Conservation (phyloP, 2,797 vertebrate species). For the Sphenopsis melanotis region DNA sequence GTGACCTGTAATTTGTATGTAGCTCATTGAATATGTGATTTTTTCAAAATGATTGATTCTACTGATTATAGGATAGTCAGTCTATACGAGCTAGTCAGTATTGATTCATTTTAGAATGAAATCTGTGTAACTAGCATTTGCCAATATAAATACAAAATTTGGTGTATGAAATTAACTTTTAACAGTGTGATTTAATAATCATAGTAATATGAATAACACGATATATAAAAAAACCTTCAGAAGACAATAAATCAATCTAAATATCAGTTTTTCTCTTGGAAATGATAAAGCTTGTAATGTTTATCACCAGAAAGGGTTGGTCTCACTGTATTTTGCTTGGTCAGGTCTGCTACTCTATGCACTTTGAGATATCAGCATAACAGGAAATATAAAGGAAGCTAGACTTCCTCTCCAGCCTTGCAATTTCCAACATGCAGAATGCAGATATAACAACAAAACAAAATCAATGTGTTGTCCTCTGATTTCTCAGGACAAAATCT, state of each 20-base stretch:
- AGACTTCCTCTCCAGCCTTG: slow-evolving; percentile 7
- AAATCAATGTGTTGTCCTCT: neutral
- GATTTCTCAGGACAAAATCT: neutral
- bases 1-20: neutral
- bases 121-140: neutral
- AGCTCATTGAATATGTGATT: neutral
- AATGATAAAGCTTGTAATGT: neutral
- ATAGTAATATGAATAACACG: neutral
- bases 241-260: neutral
- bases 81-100: neutral
- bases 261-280: neutral
- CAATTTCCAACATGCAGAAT: neutral
- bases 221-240: neutral
- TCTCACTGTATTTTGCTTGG: neutral
- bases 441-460: neutral
- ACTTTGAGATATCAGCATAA: neutral
- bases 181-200: neutral
- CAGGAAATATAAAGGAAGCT: slow-evolving; percentile 32
- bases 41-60: neutral
- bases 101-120: neutral
- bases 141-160: neutral
- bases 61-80: neutral
- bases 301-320: neutral
- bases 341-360: neutral
- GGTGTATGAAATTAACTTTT: neutral